A percentile compares a stretch with the other conserved stretches of the same genome.
Evolutionary conservation across 2,888 invertebrate species (phyloP).

Genomic region (Neoascia interrupta): DNA sequence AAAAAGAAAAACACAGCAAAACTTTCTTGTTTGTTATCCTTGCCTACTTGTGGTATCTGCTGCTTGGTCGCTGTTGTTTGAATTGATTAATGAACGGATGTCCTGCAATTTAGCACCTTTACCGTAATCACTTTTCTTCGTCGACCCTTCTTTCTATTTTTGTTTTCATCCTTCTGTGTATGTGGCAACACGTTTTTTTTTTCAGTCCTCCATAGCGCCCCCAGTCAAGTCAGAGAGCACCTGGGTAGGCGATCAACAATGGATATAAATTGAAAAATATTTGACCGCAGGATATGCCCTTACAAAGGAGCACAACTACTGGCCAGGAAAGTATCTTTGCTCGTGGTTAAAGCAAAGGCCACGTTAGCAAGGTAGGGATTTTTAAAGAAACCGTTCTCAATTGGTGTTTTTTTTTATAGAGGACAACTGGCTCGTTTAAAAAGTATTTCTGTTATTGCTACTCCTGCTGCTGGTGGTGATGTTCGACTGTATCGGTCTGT

Average conservation of each 20-base stretch:
- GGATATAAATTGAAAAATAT: conserved; percentile 65
- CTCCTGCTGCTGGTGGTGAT: conserved; percentile 30
- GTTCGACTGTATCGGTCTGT: too few species aligned
- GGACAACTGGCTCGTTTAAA: not conserved
- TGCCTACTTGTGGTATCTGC: not conserved
- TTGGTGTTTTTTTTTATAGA: conserved; percentile 30
- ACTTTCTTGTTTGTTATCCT: not conserved
- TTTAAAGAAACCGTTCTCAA: too few species aligned
- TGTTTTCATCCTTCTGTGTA: not conserved
- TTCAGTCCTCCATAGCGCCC: conserved; percentile 14
- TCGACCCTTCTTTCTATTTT: conserved; percentile 28
- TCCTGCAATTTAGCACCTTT: conserved; percentile 68
- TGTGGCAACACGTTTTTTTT: not conserved
- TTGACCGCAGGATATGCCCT: conserved; percentile 59
- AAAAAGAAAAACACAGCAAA: conserved; percentile 20
- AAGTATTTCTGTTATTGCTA: conserved; percentile 36
- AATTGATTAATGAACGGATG: conserved; percentile 69
- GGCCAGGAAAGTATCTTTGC: conserved; percentile 38
- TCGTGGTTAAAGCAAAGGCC: conserved; percentile 35
- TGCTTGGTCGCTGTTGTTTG: conserved; percentile 40
- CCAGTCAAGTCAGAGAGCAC: conserved; percentile 57
- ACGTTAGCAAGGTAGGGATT: conserved; percentile 22
- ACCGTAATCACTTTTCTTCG: conserved; percentile 61
- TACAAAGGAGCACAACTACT: not conserved
- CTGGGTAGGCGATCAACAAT: conserved; percentile 64